Percentiles rank a stretch among this genome's conserved stretches.
Evolutionary conservation across 1,140 invertebrate genomes (phyloP).

Genomic region (Atopsyche davidsoni): DNA sequence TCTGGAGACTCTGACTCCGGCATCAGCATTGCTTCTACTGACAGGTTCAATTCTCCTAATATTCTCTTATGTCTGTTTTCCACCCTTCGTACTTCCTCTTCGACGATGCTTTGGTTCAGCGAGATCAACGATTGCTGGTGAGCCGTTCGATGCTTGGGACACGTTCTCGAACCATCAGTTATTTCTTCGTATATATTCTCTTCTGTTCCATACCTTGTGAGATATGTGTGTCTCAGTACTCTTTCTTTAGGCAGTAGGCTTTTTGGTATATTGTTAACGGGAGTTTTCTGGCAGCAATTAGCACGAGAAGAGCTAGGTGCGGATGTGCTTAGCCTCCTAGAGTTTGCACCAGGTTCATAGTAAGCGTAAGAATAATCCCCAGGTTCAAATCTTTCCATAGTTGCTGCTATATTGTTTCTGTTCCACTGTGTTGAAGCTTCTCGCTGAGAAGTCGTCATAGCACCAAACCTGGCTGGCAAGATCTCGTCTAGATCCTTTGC

Average conservation of each 20-base stretch:
- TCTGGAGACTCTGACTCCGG: constrained; percentile 52
- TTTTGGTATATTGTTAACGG: constrained; percentile 34
- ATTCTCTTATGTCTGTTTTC: constrained; percentile 72
- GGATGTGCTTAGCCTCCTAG: constrained; percentile 54
- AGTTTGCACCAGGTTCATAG: constrained; percentile 58
- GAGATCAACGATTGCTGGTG: constrained; percentile 51
- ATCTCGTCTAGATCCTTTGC: constrained; percentile 48
- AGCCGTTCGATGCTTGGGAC: constrained; percentile 45
- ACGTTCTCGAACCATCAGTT: constrained; percentile 52
- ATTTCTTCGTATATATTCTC: constrained; percentile 89
- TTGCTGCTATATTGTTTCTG: constrained; percentile 54
- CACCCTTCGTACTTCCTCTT: constrained; percentile 74
- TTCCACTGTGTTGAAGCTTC: constrained; percentile 46
- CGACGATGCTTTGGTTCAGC: constrained; percentile 60
- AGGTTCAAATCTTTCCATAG: constrained; percentile 56
- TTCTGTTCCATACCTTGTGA: constrained; percentile 71
- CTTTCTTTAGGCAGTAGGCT: constrained; percentile 40
- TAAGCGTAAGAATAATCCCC: constrained; percentile 73
- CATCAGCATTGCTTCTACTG: constrained; percentile 84
- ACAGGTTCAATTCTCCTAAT: constrained; percentile 77
- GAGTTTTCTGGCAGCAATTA: constrained; percentile 38
- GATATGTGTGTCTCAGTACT: constrained; percentile 57
- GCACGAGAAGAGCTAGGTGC: constrained; percentile 49
- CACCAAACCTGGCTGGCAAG: constrained; percentile 44
- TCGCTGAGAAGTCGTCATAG: constrained; percentile 40